Evolutionary conservation across 2,888 invertebrate species (phyloP).

Genomic region (Nebria salina): DNA sequence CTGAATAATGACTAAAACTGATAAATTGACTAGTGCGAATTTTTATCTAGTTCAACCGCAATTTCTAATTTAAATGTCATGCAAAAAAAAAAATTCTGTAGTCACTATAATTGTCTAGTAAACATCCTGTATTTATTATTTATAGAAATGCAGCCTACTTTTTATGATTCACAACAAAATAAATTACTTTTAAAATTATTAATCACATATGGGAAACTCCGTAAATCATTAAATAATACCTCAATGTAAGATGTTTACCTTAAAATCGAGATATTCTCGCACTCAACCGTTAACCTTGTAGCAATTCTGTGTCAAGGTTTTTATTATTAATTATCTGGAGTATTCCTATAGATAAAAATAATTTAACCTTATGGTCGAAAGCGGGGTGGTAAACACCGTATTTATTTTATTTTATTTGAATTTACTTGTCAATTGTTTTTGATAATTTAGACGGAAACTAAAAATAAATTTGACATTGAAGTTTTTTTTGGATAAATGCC

Average conservation of each 20-base stretch:
- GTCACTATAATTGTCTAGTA: neutral
- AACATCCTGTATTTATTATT: neutral
- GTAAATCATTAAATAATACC: neutral
- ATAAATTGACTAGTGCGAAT: neutral
- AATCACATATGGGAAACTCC: neutral
- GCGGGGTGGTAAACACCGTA: neutral
- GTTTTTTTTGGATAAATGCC: neutral
- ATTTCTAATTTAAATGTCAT: neutral
- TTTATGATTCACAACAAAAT: neutral
- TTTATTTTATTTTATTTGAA: neutral
- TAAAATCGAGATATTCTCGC: neutral
- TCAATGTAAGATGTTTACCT: too few relatives aligned
- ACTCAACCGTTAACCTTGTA: neutral
- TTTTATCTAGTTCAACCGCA: neutral
- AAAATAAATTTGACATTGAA: slow-evolving; percentile 1
- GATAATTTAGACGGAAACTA: neutral
- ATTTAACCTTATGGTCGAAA: neutral
- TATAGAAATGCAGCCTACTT: neutral
- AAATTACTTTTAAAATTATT: neutral
- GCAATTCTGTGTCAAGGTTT: neutral
- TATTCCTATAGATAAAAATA: neutral
- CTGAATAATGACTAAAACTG: neutral
- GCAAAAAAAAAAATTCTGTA: neutral
- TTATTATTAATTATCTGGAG: neutral
- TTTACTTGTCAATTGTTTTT: neutral